A percentile compares a stretch with the other conserved stretches of the same genome.
Conservation (phyloP, 1,140 invertebrate genomes). For the Leptinotarsa lineolata region DNA sequence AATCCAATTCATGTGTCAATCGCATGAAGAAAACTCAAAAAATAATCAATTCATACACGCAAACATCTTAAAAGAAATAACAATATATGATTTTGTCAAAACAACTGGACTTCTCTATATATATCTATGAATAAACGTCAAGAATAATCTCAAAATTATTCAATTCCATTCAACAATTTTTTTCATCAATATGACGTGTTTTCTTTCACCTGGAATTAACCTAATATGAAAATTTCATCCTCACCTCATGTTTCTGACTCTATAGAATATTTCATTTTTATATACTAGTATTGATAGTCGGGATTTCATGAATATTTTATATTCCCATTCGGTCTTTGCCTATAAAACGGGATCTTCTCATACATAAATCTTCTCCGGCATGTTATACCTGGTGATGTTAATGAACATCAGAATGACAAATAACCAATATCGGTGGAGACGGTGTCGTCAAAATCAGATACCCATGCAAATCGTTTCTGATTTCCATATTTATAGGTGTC, state of each 20-base stretch:
- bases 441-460: slow-evolving; percentile 23
- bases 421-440: slow-evolving; percentile 22
- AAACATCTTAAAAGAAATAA: no score
- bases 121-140: no score
- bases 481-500: slow-evolving; percentile 29
- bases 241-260: background rate
- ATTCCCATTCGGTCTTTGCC: slow-evolving; percentile 1
- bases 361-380: slow-evolving; percentile 15
- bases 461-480: slow-evolving; percentile 26
- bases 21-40: no score
- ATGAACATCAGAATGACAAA: slow-evolving; percentile 28
- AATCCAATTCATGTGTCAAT: no score
- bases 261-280: background rate
- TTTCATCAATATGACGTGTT: background rate
- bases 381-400: slow-evolving; percentile 21
- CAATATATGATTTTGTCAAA: no score
- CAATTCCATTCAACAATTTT: no score
- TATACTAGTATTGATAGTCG: background rate
- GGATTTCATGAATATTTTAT: no score
- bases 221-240: background rate
- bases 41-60: no score
- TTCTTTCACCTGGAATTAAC: background rate
- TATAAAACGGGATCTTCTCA: background rate
- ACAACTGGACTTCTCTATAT: no score
- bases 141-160: no score